Evolutionary conservation across 2,113 vertebrate genomes (phyloP).

Genomic region (Plectropomus leopardus): DNA sequence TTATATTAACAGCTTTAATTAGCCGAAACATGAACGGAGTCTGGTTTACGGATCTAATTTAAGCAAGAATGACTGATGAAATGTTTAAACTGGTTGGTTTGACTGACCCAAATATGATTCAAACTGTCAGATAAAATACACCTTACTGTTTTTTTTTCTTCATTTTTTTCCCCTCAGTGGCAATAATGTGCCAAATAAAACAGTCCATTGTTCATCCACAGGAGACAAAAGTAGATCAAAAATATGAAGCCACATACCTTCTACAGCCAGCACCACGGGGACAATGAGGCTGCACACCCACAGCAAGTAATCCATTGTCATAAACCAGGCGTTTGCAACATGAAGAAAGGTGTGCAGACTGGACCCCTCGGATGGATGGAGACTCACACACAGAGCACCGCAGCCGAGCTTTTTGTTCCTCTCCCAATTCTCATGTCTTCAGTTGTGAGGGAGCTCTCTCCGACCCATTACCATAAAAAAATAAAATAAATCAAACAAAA

Average conservation of each 20-base stretch:
- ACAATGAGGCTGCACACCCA: slow-evolving; percentile 86
- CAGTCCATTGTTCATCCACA: slow-evolving; percentile 61
- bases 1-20: slow-evolving; percentile 54
- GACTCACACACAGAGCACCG: slow-evolving; percentile 67
- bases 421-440: slow-evolving; percentile 63
- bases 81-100: slow-evolving; percentile 1
- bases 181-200: slow-evolving; percentile 35
- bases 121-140: background rate
- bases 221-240: slow-evolving; percentile 32
- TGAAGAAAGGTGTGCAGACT: slow-evolving; percentile 79
- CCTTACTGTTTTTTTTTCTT: background rate
- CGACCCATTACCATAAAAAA: slow-evolving; percentile 33
- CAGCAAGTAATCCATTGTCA: slow-evolving; percentile 89
- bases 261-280: slow-evolving; percentile 84
- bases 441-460: slow-evolving; percentile 19
- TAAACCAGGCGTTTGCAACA: slow-evolving; percentile 83
- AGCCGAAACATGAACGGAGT: slow-evolving; percentile 35
- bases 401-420: slow-evolving; percentile 66
- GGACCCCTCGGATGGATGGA: slow-evolving; percentile 67
- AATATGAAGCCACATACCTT: slow-evolving; percentile 76
- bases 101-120: slow-evolving; percentile 3
- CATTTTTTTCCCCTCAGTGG: background rate
- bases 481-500: background rate
- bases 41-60: slow-evolving; percentile 7
- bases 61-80: slow-evolving; percentile 18